A percentile compares a stretch with the other conserved stretches of the same genome.
Evolutionary conservation across 1,140 invertebrate genomes (phyloP).

Genomic region (Papilio glaucus): DNA sequence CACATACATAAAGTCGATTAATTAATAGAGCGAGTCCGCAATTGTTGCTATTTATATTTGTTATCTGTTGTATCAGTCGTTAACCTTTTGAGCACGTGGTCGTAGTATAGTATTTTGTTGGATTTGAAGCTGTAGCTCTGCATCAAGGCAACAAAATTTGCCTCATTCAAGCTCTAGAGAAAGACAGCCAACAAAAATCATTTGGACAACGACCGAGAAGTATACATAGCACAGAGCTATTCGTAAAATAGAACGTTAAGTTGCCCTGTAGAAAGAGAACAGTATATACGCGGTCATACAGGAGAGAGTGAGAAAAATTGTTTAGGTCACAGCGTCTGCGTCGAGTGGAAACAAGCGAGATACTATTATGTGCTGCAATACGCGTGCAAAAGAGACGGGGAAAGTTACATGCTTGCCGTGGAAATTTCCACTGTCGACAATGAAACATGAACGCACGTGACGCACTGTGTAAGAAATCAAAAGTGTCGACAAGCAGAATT

Average conservation of each 20-base stretch:
- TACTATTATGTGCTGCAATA: slow-evolving; percentile 48
- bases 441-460: slow-evolving; percentile 76
- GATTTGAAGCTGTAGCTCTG: slow-evolving; percentile 82
- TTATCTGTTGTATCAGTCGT: slow-evolving; percentile 79
- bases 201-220: slow-evolving; percentile 82
- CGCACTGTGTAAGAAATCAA: slow-evolving; percentile 41
- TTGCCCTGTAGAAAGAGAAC: slow-evolving; percentile 65
- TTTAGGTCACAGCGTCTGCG: slow-evolving; percentile 79
- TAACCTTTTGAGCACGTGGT: slow-evolving; percentile 78
- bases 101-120: slow-evolving; percentile 79
- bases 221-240: slow-evolving; percentile 83
- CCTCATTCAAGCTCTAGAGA: slow-evolving; percentile 82
- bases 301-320: slow-evolving; percentile 60
- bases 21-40: slow-evolving; percentile 40
- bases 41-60: slow-evolving; percentile 78
- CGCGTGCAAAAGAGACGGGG: slow-evolving; percentile 55
- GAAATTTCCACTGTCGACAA: slow-evolving; percentile 82
- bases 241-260: slow-evolving; percentile 81
- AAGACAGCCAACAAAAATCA: slow-evolving; percentile 82
- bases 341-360: slow-evolving; percentile 68
- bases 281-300: slow-evolving; percentile 47
- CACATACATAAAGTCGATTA: slow-evolving; percentile 38
- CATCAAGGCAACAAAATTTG: slow-evolving; percentile 78
- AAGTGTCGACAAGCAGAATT: slow-evolving; percentile 31
- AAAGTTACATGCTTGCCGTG: slow-evolving; percentile 79